Percentiles rank a stretch among this genome's conserved stretches.
Evolutionary conservation across 1,140 invertebrate species (phyloP).

Genomic region (Archivesica marissinica): DNA sequence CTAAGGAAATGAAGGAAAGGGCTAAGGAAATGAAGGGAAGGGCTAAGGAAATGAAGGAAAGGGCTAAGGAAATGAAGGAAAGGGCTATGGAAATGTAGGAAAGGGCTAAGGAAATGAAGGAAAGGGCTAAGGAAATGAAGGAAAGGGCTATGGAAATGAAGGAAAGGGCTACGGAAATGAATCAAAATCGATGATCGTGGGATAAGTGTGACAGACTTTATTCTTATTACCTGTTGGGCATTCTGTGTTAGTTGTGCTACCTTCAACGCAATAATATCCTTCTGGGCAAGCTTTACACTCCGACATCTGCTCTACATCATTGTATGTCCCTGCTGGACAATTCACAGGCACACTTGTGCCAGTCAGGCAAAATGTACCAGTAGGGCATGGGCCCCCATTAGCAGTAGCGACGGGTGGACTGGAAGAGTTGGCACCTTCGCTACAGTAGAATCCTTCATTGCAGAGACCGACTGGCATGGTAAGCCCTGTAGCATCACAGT

Average conservation of each 20-base stretch:
- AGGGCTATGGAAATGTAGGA: no score
- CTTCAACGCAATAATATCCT: slow-evolving; percentile 77
- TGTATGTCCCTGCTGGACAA: slow-evolving; percentile 77
- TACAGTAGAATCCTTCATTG: slow-evolving; percentile 79
- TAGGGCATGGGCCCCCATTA: slow-evolving; percentile 79
- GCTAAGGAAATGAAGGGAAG: no score
- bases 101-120: no score
- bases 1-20: no score
- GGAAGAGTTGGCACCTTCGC: slow-evolving; percentile 74
- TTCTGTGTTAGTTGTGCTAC: slow-evolving; percentile 66
- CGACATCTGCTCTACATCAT: slow-evolving; percentile 66
- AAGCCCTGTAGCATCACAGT: slow-evolving; percentile 77
- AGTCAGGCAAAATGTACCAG: slow-evolving; percentile 75
- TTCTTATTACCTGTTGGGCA: slow-evolving; percentile 74
- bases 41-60: no score
- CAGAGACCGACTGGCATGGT: slow-evolving; percentile 75
- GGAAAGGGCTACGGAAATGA: no score
- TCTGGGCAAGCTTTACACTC: slow-evolving; percentile 78
- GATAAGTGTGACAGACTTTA: no score
- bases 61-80: no score
- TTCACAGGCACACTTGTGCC: slow-evolving; percentile 72
- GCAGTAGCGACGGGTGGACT: slow-evolving; percentile 67
- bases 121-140: no score
- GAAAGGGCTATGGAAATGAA: no score
- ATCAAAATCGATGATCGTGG: no score